Conservation (phyloP, 2,113 vertebrate species). For the Tetraodon nigroviridis region DNA sequence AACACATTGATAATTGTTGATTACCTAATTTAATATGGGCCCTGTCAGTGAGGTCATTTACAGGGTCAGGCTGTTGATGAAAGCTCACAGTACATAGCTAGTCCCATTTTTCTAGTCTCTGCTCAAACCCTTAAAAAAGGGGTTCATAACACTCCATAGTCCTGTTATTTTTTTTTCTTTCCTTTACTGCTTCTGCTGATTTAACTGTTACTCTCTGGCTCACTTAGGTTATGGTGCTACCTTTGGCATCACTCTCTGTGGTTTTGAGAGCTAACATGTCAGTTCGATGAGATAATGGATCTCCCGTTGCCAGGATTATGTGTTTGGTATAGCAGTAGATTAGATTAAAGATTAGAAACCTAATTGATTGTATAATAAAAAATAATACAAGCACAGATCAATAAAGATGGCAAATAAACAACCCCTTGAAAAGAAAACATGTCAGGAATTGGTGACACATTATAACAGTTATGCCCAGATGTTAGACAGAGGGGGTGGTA, state of each 20-base stretch:
- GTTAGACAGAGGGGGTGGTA: conserved; percentile 1
- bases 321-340: too few species aligned
- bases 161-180: not conserved
- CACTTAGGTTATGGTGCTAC: conserved; percentile 35
- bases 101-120: not conserved
- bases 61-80: conserved; percentile 7
- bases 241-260: conserved; percentile 25
- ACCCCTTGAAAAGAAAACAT: conserved; percentile 16
- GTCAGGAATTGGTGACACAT: conserved; percentile 17
- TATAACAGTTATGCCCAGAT: conserved; percentile 13
- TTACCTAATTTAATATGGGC: too few species aligned
- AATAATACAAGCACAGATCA: too few species aligned
- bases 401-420: too few species aligned
- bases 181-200: conserved; percentile 19
- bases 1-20: too few species aligned
- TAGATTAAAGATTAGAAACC: too few species aligned
- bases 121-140: conserved; percentile 5
- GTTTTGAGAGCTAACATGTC: conserved; percentile 51
- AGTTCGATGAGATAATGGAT: conserved; percentile 52
- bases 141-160: conserved; percentile 4
- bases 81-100: conserved; percentile 15
- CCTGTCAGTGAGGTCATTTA: too few species aligned
- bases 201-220: conserved; percentile 26
- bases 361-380: too few species aligned
- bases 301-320: conserved; percentile 13